These are phyloP conservation scores for Mustela nigripes DNA, from an alignment of 2,113 vertebrate genomes.

Conservation along the genomic window DNA sequence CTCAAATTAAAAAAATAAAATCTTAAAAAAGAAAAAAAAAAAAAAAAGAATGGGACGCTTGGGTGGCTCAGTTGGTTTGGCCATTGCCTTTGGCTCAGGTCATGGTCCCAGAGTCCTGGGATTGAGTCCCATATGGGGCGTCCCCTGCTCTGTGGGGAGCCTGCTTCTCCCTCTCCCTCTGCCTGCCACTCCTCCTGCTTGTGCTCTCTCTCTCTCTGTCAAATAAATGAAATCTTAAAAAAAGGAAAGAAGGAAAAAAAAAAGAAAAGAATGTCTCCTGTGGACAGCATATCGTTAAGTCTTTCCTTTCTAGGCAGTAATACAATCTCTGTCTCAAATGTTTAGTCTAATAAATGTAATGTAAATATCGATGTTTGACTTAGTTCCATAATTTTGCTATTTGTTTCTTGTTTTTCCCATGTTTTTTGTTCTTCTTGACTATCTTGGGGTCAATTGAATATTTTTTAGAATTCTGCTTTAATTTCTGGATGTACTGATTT, in stretches of 20 bases:
- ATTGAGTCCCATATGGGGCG: no score
- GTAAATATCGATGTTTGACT: not conserved
- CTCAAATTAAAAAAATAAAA: not conserved
- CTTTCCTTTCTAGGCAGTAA: not conserved
- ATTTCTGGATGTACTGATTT: not conserved
- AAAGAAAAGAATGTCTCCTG: not conserved
- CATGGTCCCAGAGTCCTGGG: no score
- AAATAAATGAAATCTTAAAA: no score
- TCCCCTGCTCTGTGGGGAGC: no score
- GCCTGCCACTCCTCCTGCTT: no score
- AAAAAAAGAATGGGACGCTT: not conserved
- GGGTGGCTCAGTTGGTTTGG: no score
- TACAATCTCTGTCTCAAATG: not conserved
- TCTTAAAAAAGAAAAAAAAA: not conserved
- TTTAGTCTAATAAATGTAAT: not conserved
- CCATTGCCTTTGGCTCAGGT: no score
- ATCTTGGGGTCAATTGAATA: not conserved
- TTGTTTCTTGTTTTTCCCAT: not conserved
- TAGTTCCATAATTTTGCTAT: not conserved
- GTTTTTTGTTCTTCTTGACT: slow-evolving; percentile 14
- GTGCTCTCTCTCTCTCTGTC: no score
- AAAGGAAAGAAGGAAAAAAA: not conserved
- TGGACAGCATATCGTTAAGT: not conserved
- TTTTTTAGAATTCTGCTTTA: slow-evolving; percentile 34
- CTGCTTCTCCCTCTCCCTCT: no score